Conservation (phyloP, 1,140 invertebrate species). For the Mylabris phalerata region DNA sequence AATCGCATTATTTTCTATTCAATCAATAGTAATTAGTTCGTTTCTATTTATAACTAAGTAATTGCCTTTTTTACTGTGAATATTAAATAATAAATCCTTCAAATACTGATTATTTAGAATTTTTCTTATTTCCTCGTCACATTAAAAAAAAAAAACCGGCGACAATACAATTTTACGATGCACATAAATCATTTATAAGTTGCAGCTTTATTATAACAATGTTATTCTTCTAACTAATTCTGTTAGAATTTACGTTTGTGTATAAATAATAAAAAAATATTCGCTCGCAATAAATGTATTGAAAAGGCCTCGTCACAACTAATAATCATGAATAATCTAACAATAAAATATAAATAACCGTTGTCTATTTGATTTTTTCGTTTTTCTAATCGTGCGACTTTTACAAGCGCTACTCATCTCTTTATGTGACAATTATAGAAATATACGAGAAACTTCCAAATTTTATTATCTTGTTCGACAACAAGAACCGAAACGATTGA, state of each 20-base stretch:
- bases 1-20: background rate
- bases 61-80: constrained; percentile 15
- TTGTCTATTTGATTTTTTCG: background rate
- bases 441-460: too few species aligned
- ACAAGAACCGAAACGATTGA: too few species aligned
- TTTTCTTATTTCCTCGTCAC: too few species aligned
- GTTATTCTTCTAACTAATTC: constrained; percentile 5
- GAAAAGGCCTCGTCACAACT: constrained; percentile 4
- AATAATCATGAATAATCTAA: constrained; percentile 20
- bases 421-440: too few species aligned
- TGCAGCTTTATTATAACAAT: constrained; percentile 5
- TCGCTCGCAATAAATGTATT: background rate
- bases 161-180: constrained; percentile 3
- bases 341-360: constrained; percentile 18
- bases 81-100: constrained; percentile 10
- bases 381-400: too few species aligned
- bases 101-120: constrained; percentile 3
- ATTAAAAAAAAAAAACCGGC: too few species aligned
- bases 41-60: constrained; percentile 12
- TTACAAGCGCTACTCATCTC: too few species aligned
- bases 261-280: constrained; percentile 1
- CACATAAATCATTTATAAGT: constrained; percentile 5
- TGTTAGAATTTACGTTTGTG: background rate
- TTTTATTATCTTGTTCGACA: too few species aligned
- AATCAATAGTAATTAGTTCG: background rate